phyloP scores from a whole-genome alignment of 2,888 invertebrate genomes.

The Nemurella pictetii region DNA sequence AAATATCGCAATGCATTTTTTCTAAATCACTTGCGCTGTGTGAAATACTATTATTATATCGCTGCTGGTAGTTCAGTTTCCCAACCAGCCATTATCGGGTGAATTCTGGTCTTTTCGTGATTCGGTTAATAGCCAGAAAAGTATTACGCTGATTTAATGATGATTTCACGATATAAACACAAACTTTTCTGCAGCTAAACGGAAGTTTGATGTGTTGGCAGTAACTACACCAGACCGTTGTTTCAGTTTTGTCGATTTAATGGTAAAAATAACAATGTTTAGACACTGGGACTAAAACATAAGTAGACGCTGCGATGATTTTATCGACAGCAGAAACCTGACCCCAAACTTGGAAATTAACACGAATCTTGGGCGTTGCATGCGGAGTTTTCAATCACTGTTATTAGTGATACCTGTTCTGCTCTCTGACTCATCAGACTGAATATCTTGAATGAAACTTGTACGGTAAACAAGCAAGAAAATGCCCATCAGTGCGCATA shows the following conservation, averaged over 20 bases:
- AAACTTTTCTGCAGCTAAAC: neutral
- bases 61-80: neutral
- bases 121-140: neutral
- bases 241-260: neutral
- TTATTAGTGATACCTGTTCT: constrained; percentile 11
- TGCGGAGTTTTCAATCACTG: constrained; percentile 19
- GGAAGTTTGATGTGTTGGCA: neutral
- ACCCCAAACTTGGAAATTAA: constrained; percentile 14
- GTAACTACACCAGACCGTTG: neutral
- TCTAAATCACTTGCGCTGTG: neutral
- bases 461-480: neutral
- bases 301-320: neutral
- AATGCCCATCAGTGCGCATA: neutral
- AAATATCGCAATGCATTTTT: neutral
- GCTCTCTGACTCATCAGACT: neutral
- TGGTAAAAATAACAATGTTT: neutral
- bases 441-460: constrained; percentile 22
- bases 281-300: neutral
- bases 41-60: neutral
- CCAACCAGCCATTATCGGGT: neutral
- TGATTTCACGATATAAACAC: neutral
- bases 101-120: constrained; percentile 9
- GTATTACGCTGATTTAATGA: neutral
- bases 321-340: neutral
- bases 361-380: neutral